These are phyloP conservation scores for Drosophila kurseongensis DNA, from an alignment of 1,140 invertebrate genomes.

Conservation along the genomic window DNA sequence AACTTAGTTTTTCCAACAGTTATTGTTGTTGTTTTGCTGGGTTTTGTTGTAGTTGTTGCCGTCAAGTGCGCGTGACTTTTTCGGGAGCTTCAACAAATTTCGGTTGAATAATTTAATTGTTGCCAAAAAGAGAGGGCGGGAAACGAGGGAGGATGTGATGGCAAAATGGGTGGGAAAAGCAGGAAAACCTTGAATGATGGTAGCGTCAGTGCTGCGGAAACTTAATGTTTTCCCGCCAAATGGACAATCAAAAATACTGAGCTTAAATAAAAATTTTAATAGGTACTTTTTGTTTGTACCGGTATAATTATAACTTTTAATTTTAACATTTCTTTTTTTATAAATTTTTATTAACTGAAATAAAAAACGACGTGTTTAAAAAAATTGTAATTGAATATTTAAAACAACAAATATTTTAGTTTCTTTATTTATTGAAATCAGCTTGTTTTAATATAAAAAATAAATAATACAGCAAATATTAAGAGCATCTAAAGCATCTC, in stretches of 20 bases:
- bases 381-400: not conserved
- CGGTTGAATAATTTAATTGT: slow-evolving; percentile 81
- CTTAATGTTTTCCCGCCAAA: not conserved
- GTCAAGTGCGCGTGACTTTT: slow-evolving; percentile 80
- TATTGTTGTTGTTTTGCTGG: slow-evolving; percentile 37
- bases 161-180: slow-evolving; percentile 7
- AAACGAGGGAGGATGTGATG: not conserved
- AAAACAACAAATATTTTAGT: not conserved
- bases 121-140: slow-evolving; percentile 53
- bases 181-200: slow-evolving; percentile 10
- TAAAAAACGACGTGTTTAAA: too few species aligned
- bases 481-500: slow-evolving; percentile 48
- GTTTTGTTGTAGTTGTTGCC: slow-evolving; percentile 41
- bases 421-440: not conserved
- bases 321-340: too few species aligned
- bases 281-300: too few species aligned
- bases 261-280: too few species aligned
- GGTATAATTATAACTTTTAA: too few species aligned
- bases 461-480: slow-evolving; percentile 7
- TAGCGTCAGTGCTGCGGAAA: slow-evolving; percentile 9
- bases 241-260: too few species aligned
- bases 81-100: slow-evolving; percentile 73
- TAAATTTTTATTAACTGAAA: too few species aligned
- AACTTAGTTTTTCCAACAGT: slow-evolving; percentile 59
- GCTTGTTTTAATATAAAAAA: slow-evolving; percentile 15